Evolutionary conservation across 1,140 invertebrate genomes (phyloP).

Genomic region (Wasmannia auropunctata): DNA sequence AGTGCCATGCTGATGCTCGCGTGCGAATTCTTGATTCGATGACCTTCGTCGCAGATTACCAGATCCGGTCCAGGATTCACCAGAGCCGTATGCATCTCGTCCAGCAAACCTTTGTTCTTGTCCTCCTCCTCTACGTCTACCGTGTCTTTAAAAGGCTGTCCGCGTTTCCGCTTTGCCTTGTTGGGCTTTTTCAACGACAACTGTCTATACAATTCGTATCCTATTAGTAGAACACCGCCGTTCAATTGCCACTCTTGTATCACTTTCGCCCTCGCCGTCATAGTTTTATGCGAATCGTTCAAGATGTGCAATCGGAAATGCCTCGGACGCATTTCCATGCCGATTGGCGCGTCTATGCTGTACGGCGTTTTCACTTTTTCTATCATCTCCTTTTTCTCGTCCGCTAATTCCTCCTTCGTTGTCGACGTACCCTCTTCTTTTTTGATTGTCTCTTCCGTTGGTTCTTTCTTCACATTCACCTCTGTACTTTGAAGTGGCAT

Average conservation of each 20-base stretch:
- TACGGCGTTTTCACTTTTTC: constrained; percentile 79
- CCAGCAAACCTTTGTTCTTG: constrained; percentile 93
- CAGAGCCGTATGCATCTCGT: constrained; percentile 94
- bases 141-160: constrained; percentile 81
- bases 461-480: constrained; percentile 76
- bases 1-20: constrained; percentile 96
- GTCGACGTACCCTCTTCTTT: constrained; percentile 73
- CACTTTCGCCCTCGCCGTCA: constrained; percentile 92
- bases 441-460: constrained; percentile 69
- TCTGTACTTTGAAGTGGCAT: constrained; percentile 44
- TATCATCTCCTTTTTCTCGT: constrained; percentile 84
- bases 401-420: constrained; percentile 81
- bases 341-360: constrained; percentile 79
- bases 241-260: constrained; percentile 93
- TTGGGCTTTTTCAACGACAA: constrained; percentile 91
- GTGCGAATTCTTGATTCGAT: constrained; percentile 98
- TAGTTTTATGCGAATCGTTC: constrained; percentile 97
- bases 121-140: constrained; percentile 89
- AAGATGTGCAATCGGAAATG: constrained; percentile 95
- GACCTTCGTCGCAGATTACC: constrained; percentile 98
- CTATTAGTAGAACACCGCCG: constrained; percentile 98
- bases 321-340: constrained; percentile 87
- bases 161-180: constrained; percentile 83
- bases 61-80: constrained; percentile 97
- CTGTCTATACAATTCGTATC: constrained; percentile 98